Evolutionary conservation across 30 jellyfish, hydroid and myxozoan species (phyloP).

Genomic region (Chironex yamaguchii): DNA sequence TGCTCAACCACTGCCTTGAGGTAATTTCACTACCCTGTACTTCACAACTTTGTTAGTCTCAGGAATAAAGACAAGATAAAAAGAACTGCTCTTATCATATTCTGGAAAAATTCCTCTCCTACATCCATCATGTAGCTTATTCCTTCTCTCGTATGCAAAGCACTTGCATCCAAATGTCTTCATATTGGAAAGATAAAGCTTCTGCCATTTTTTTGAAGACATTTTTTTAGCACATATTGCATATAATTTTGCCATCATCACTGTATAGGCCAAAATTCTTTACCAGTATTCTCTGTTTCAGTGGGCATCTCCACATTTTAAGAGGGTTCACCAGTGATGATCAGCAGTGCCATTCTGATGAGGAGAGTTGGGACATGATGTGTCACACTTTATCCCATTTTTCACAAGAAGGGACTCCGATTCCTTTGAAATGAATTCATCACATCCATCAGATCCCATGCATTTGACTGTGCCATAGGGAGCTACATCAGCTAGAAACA

Average conservation of each 20-base stretch:
- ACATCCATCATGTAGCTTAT: conserved; percentile 11
- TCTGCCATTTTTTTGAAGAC: conserved; percentile 44
- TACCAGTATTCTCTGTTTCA: conserved; percentile 38
- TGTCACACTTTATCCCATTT: conserved; percentile 45
- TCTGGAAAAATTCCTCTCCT: conserved; percentile 50
- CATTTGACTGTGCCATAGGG: conserved; percentile 36
- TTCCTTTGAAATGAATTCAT: conserved; percentile 29
- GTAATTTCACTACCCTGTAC: too few species aligned
- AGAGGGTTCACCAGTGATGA: conserved; percentile 70
- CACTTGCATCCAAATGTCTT: conserved; percentile 66
- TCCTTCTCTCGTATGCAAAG: conserved; percentile 40
- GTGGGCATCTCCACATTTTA: conserved; percentile 75
- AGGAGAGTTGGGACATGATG: conserved; percentile 70
- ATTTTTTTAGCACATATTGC: conserved; percentile 66
- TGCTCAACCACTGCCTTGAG: conserved; percentile 10
- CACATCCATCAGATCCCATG: conserved; percentile 31
- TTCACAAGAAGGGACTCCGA: not conserved
- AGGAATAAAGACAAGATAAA: conserved; percentile 42
- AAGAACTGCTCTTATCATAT: conserved; percentile 67
- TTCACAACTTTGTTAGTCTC: not conserved
- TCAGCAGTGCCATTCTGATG: conserved; percentile 91
- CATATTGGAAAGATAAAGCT: conserved; percentile 44
- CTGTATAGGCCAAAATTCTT: conserved; percentile 82
- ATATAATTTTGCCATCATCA: conserved; percentile 56
- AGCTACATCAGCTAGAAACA: conserved; percentile 39